Evolutionary conservation across 2,113 vertebrate species (phyloP).

Genomic region (Urocitellus parryii): DNA sequence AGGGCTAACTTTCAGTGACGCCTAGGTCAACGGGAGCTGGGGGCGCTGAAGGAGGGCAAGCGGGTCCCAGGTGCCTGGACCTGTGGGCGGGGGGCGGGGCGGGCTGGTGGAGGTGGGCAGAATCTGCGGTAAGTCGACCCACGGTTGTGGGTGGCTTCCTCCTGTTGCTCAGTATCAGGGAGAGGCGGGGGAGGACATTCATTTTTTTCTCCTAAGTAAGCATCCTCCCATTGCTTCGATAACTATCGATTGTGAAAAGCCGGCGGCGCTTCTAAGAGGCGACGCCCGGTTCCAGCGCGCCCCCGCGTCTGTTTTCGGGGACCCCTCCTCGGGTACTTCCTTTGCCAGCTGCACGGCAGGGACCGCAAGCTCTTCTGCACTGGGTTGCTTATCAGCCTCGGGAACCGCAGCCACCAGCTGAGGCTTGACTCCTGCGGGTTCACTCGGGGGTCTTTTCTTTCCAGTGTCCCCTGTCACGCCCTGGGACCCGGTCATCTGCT

Average conservation of each 20-base stretch:
- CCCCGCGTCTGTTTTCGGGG: neutral
- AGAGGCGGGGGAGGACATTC: slow-evolving; percentile 57
- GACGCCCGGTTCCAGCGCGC: neutral
- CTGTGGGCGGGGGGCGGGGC: neutral
- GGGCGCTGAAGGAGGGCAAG: neutral
- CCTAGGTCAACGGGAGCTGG: rapidly evolving
- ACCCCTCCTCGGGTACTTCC: neutral
- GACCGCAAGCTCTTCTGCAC: neutral
- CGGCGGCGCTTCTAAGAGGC: neutral
- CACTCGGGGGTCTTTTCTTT: neutral
- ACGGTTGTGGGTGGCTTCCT: slow-evolving; percentile 68
- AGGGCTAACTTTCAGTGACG: neutral
- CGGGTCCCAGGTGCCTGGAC: neutral
- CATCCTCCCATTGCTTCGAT: slow-evolving; percentile 40
- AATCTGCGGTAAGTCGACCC: neutral
- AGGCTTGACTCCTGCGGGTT: neutral
- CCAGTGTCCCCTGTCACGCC: neutral
- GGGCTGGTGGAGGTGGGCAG: neutral
- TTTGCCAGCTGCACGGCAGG: neutral
- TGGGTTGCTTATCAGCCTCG: neutral
- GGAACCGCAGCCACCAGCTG: neutral
- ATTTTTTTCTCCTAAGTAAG: slow-evolving; percentile 32
- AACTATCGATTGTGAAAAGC: slow-evolving; percentile 65
- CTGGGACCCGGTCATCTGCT: slow-evolving; percentile 28
- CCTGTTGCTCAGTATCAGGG: slow-evolving; percentile 68